Evolutionary conservation across 2,113 vertebrate genomes (phyloP).

Genomic region (Oreochromis niloticus): DNA sequence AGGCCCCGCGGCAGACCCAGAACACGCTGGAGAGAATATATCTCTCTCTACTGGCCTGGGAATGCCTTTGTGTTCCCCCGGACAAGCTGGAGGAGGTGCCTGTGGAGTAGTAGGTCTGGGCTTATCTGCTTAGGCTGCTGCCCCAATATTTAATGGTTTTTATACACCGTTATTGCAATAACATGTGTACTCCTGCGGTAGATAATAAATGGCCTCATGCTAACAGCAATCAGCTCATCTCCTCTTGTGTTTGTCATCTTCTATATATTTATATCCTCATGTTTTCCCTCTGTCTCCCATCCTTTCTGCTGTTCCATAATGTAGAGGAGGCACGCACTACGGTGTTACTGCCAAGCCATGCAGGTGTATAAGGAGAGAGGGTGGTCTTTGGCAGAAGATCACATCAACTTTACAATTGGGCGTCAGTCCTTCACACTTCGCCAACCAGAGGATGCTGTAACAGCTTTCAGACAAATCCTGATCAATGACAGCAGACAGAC

Average conservation of each 20-base stretch:
- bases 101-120: neutral
- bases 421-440: slow-evolving; percentile 91
- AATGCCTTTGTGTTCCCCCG: rapidly evolving
- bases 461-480: slow-evolving; percentile 91
- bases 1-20: neutral
- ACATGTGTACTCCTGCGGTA: neutral
- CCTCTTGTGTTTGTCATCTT: neutral
- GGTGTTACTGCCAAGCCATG: slow-evolving; percentile 98
- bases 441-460: slow-evolving; percentile 86
- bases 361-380: slow-evolving; percentile 96
- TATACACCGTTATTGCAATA: neutral
- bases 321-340: slow-evolving; percentile 90
- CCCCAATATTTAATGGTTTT: neutral
- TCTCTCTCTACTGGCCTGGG: neutral
- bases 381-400: slow-evolving; percentile 96
- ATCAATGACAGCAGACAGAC: slow-evolving; percentile 93
- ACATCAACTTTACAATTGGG: slow-evolving; percentile 98
- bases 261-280: neutral
- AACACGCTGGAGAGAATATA: neutral
- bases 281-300: no score
- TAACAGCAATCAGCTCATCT: neutral
- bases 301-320: neutral
- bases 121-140: neutral
- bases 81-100: neutral
- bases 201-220: neutral